phyloP scores from a whole-genome alignment of 2,797 vertebrate species.

The Sternotherus odoratus region DNA sequence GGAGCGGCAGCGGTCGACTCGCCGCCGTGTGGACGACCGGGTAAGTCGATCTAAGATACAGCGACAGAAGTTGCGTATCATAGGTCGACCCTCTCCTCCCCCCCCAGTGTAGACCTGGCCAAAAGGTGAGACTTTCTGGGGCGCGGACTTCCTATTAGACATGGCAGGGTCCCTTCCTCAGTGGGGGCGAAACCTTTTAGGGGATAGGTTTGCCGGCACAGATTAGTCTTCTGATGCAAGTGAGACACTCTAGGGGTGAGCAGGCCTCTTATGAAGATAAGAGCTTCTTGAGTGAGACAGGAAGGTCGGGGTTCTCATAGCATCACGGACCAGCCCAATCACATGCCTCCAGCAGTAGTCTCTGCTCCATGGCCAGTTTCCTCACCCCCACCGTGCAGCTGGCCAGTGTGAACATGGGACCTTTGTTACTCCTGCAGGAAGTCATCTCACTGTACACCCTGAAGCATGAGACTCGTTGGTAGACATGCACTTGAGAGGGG shows the following conservation, averaged over 20 bases:
- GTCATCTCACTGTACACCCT: not conserved
- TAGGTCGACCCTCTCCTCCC: too few species aligned
- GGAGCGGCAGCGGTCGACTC: too few species aligned
- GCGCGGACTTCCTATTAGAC: not conserved
- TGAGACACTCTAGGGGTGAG: not conserved
- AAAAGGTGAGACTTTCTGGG: not conserved
- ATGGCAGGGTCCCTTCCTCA: not conserved
- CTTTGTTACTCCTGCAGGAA: not conserved
- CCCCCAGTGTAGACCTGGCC: too few species aligned
- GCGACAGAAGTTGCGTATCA: too few species aligned
- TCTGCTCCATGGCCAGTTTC: not conserved
- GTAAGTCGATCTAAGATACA: too few species aligned
- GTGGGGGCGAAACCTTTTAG: not conserved
- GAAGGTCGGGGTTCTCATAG: not conserved
- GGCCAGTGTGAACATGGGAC: not conserved
- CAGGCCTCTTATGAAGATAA: not conserved
- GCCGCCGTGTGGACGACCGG: too few species aligned
- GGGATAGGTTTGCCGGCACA: not conserved
- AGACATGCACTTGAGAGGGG: not conserved
- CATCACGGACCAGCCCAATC: not conserved
- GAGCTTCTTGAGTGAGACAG: not conserved
- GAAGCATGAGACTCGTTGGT: not conserved
- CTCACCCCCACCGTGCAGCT: not conserved
- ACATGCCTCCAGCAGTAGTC: not conserved
- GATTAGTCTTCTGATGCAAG: not conserved